Conservation (phyloP, 2,888 invertebrate genomes). For the Ariolimax columbianus region DNA sequence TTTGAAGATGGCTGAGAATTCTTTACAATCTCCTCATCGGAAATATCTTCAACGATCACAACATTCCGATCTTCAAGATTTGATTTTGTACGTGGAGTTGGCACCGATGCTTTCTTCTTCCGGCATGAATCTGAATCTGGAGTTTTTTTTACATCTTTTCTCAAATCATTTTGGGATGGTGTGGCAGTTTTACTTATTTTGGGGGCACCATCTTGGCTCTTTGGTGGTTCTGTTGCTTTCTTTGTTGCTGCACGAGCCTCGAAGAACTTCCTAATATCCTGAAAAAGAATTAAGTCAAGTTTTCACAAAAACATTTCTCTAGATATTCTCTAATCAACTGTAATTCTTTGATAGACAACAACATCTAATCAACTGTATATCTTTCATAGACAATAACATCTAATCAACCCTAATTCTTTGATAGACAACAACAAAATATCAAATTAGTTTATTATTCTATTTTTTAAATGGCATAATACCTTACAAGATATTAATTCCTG, state of each 20-base stretch:
- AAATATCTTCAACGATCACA: constrained; percentile 32
- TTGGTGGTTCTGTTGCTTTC: constrained; percentile 8
- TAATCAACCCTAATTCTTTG: too few relatives aligned
- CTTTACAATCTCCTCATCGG: constrained; percentile 44
- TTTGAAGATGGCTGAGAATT: constrained; percentile 15
- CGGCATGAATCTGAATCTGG: background rate
- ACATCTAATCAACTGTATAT: too few relatives aligned
- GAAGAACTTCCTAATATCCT: constrained; percentile 55
- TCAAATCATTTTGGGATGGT: background rate
- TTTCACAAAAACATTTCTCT: too few relatives aligned
- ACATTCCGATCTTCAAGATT: background rate
- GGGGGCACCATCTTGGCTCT: background rate
- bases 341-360: too few relatives aligned
- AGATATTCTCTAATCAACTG: too few relatives aligned
- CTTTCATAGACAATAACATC: too few relatives aligned
- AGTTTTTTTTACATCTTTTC: background rate
- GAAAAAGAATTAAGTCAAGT: too few relatives aligned
- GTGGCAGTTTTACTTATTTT: background rate
- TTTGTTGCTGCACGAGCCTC: constrained; percentile 10
- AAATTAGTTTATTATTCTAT: too few relatives aligned
- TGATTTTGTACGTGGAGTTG: background rate
- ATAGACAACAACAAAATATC: too few relatives aligned
- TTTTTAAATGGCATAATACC: too few relatives aligned
- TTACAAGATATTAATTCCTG: too few relatives aligned
- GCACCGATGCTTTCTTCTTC: background rate